Evolutionary conservation across 1,140 invertebrate genomes (phyloP), one percentile per base, ranked within the genome.

Genomic region (Cyphomyrmex costatus): DNA sequence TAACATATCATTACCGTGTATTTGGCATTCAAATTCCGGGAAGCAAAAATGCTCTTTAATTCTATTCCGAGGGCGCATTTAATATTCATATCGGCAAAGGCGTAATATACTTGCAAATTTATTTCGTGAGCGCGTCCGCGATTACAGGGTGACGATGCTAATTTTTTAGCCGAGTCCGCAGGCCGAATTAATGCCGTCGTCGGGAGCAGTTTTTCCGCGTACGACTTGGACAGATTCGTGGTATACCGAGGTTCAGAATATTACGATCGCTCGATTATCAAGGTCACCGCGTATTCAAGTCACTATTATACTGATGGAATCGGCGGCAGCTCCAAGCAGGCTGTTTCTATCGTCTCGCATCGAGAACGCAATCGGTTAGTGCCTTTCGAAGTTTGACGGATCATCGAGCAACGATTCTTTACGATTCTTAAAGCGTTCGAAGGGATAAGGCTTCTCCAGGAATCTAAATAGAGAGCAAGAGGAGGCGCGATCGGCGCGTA

Each of bases 61-160:
- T 73, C 79, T 74, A 83, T 83, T 83, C 79, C 68, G 79, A 60
- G 79, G 53, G 58, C 36, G 53, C 68, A 83, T 83, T 83, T 83
- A 83, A 83, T 83, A 83, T 83, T 83, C 79, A 83, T 83, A 83
- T 83, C 79, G 53, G 68, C 53, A 27, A 46, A 61, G 79, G 79
- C 79, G 79, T 83, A 83, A 83, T 83, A 83, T 83, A 83, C 88
- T 90, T 86, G 90, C 92, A 93, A 91, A 90, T 91, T 86, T 89
- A 90, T 90, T n/a, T n/a, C 84, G 89, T 89, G 91, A 92, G 92
- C 91, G 89, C 92, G 88, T 89, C 88, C 53, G 68, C 79, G 79
- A 93, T 92, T 90, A 74, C 68, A 83, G 79, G 68, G 79, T 74
- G 79, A 83, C 79, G 68, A 83, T 83, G 79, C 79, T 83, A 83